Evolutionary conservation across 2,888 invertebrate genomes (phyloP).

Genomic region (Drosophila conformis): DNA sequence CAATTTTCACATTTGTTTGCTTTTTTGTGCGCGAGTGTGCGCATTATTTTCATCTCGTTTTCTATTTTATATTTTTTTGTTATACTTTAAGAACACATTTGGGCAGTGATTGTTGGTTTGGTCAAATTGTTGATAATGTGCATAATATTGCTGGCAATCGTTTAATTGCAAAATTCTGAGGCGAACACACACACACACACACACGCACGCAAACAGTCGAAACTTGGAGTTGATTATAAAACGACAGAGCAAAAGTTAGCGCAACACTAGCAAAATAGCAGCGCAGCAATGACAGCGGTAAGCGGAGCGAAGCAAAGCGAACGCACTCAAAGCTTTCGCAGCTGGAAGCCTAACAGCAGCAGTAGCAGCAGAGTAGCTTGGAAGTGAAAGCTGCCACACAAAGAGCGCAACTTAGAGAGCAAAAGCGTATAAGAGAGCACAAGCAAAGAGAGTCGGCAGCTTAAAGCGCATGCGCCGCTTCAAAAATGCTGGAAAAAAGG

Average conservation of each 20-base stretch:
- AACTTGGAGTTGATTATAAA: constrained; percentile 75
- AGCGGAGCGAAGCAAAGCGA: constrained; percentile 65
- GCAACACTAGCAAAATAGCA: constrained; percentile 82
- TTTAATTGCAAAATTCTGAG: constrained; percentile 27
- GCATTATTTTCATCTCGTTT: not conserved
- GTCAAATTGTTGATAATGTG: constrained; percentile 25
- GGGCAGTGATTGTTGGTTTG: constrained; percentile 29
- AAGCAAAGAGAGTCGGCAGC: constrained; percentile 29
- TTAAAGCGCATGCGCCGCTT: constrained; percentile 74
- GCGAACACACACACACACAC: constrained; percentile 21
- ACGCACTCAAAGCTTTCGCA: constrained; percentile 64
- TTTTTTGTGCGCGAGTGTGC: not conserved
- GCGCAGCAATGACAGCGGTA: constrained; percentile 65
- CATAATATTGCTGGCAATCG: constrained; percentile 31
- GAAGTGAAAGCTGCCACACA: constrained; percentile 44
- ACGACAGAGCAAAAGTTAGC: constrained; percentile 83
- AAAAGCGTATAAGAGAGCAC: constrained; percentile 13
- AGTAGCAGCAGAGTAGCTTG: constrained; percentile 39
- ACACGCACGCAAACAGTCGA: constrained; percentile 32
- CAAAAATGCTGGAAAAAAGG: constrained; percentile 58
- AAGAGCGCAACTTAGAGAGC: constrained; percentile 15
- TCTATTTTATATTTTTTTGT: not conserved
- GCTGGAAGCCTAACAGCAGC: constrained; percentile 45
- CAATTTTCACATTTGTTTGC: constrained; percentile 42
- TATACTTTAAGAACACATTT: constrained; percentile 1